Evolutionary conservation across 1,140 invertebrate genomes (phyloP).

Genomic region (Drosophila biarmipes): DNA sequence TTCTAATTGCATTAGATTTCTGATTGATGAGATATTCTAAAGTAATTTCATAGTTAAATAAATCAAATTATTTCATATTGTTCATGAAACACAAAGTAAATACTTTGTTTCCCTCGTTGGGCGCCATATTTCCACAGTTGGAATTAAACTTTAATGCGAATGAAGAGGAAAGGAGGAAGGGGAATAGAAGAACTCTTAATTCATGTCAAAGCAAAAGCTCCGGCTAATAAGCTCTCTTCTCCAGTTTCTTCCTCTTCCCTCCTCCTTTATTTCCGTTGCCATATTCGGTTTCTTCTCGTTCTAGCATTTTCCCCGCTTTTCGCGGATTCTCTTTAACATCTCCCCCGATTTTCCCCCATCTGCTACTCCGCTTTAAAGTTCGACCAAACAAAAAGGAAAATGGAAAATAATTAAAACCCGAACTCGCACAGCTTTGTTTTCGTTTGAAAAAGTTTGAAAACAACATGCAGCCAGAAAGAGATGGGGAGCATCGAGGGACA

Average conservation of each 20-base stretch:
- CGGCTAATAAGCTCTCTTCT: constrained; percentile 16
- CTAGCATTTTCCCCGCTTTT: background rate
- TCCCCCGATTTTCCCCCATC: background rate
- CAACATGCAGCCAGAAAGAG: constrained; percentile 29
- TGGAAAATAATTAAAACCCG: constrained; percentile 68
- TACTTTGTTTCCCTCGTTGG: background rate
- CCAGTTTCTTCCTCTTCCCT: background rate
- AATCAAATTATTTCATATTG: background rate
- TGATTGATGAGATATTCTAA: no score
- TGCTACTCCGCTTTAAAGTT: constrained; percentile 48
- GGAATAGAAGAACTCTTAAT: background rate
- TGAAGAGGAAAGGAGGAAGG: background rate
- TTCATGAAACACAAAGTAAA: no score
- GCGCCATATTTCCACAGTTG: background rate
- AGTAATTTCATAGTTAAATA: background rate
- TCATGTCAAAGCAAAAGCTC: constrained; percentile 15
- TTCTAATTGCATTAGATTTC: no score
- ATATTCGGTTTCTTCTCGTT: background rate
- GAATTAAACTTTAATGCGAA: background rate
- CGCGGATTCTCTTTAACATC: background rate
- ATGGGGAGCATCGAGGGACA: constrained; percentile 1
- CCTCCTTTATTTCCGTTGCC: no score
- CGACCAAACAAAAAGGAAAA: constrained; percentile 44
- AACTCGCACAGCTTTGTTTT: constrained; percentile 40
- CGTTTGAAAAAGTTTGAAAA: constrained; percentile 40